Percentiles rank a stretch among this genome's conserved stretches.
Evolutionary conservation across 2,797 vertebrate genomes (phyloP).

Genomic region (Phylloscopus collybita): DNA sequence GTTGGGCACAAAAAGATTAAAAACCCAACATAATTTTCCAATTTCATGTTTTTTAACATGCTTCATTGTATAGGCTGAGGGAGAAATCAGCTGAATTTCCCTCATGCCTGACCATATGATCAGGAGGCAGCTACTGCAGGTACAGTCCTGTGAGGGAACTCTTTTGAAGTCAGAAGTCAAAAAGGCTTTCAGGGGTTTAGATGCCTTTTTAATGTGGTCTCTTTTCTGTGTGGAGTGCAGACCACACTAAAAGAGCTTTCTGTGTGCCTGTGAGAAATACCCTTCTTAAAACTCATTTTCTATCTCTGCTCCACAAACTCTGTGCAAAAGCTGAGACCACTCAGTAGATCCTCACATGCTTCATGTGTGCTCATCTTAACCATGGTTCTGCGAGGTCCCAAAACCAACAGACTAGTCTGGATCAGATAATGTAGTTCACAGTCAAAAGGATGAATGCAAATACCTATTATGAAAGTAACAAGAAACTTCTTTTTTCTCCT

Average conservation of each 20-base stretch:
- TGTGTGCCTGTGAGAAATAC: slow-evolving; percentile 1
- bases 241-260: slow-evolving; percentile 38
- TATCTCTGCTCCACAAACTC: neutral
- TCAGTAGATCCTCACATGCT: slow-evolving; percentile 33
- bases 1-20: neutral
- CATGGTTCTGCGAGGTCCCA: slow-evolving; percentile 13
- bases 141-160: neutral
- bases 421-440: slow-evolving; percentile 1
- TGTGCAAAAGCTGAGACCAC: neutral
- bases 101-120: slow-evolving; percentile 54
- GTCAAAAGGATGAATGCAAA: neutral
- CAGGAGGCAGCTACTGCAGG: neutral
- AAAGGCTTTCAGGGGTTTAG: slow-evolving; percentile 31
- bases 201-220: slow-evolving; percentile 63
- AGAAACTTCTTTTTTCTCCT: slow-evolving; percentile 13
- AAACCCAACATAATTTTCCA: neutral
- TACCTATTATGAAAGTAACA: neutral
- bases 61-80: slow-evolving; percentile 4
- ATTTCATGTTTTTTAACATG: neutral
- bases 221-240: slow-evolving; percentile 4
- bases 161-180: slow-evolving; percentile 58
- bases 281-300: slow-evolving; percentile 33
- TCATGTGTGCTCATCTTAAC: slow-evolving; percentile 1
- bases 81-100: slow-evolving; percentile 55
- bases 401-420: slow-evolving; percentile 9